Base-by-base conservation (phyloP, 2,888 invertebrate genomes). In the Drosophila setosimentum region DNA sequence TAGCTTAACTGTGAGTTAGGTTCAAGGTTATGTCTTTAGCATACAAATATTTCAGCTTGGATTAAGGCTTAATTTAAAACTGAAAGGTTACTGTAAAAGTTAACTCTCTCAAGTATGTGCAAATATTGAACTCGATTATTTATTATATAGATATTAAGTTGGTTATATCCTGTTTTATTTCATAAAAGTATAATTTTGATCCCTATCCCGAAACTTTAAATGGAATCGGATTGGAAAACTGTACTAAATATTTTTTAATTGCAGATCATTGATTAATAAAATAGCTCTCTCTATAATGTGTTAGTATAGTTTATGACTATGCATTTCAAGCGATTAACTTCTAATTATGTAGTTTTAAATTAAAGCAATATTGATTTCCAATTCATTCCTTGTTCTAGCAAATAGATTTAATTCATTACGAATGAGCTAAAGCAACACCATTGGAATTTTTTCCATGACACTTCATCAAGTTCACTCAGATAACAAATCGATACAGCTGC, bases 401-500 rank as follows among this genome's bases (percentile, higher is more conserved):
- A 24, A n/a, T 11, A 33, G 13, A 21, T 27, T 21, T 30, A 40
- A 51, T 18, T 48, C 24, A 57, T 51, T 30, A 27, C 51, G 27
- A 68, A 16, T 50, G 57, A 27, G 57, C 35, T 45, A n/a, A 30
- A 37, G 58, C 35, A 32, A 48, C 27, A 11, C 10, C 21, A 6
- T 11, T 27, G n/a, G 37, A 70, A 45, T 53, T 58, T 69, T 68
- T 37, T 68, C n/a, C 42, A 42, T 27, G 59, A 66, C 68, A 63
- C 74, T 80, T 71, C 69, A 79, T 72, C 81, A 77, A 67, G 68
- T 73, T 73, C 71, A 67, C 42, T 64, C 60, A 45, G 32, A 51
- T 33, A 60, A 65, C 61, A 80, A 75, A 76, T 80, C 77, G 68
- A 78, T 76, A 73, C 81, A 76, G 53, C 66, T 80, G 64, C 30